A percentile compares a stretch with the other conserved stretches of the same genome.
Evolutionary conservation across 1,140 invertebrate genomes (phyloP).

Genomic region (Drosophila athabasca): DNA sequence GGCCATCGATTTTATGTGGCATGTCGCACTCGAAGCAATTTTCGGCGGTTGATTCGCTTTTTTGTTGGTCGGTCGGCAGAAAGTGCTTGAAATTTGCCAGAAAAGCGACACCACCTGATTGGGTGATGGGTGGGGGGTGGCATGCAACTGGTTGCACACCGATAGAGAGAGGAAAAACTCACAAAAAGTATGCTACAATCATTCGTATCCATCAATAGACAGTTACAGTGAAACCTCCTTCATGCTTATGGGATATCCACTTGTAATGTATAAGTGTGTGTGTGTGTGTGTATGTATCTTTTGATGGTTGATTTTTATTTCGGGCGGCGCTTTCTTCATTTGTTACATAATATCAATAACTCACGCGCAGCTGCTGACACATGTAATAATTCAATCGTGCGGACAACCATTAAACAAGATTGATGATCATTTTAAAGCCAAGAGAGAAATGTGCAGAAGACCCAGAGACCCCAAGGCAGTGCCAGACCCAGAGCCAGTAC

Average conservation of each 20-base stretch:
- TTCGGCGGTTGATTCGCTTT: slow-evolving; percentile 44
- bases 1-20: slow-evolving; percentile 70
- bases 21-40: slow-evolving; percentile 52
- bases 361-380: slow-evolving; percentile 78
- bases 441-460: slow-evolving; percentile 9
- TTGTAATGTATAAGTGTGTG: slow-evolving; percentile 4
- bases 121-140: too few species aligned
- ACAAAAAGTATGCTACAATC: slow-evolving; percentile 29
- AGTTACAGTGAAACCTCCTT: background rate
- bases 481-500: slow-evolving; percentile 1
- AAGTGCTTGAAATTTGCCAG: slow-evolving; percentile 35
- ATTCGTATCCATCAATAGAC: background rate
- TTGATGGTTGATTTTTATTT: slow-evolving; percentile 75
- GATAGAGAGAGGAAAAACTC: slow-evolving; percentile 2
- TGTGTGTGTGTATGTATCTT: slow-evolving; percentile 31
- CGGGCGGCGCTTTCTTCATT: slow-evolving; percentile 69
- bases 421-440: slow-evolving; percentile 81
- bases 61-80: slow-evolving; percentile 42
- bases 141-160: slow-evolving; percentile 69
- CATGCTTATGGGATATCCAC: background rate
- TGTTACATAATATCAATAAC: slow-evolving; percentile 82
- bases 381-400: slow-evolving; percentile 83
- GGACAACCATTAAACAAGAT: slow-evolving; percentile 83
- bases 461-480: too few species aligned
- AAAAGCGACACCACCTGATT: slow-evolving; percentile 39